Evolutionary conservation across 2,113 vertebrate species (phyloP).

Genomic region (Vulpes vulpes): DNA sequence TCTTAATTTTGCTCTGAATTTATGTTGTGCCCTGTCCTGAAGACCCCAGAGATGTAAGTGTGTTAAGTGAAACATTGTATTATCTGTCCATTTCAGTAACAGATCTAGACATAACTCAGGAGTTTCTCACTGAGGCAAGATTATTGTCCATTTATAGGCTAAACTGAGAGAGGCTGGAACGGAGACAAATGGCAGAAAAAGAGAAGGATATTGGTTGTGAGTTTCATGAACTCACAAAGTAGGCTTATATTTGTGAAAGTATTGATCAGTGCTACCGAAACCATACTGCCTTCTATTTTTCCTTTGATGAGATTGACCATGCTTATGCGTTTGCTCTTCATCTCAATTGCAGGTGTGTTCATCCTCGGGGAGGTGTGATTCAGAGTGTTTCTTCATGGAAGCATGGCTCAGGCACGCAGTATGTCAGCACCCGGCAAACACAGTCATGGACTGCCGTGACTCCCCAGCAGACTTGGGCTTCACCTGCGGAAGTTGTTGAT

Average conservation of each 20-base stretch:
- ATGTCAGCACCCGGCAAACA: slow-evolving; percentile 88
- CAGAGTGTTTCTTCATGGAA: slow-evolving; percentile 97
- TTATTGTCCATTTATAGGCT: neutral
- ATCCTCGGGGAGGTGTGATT: slow-evolving; percentile 96
- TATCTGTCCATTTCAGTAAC: neutral
- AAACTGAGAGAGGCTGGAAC: neutral
- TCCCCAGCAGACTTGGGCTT: slow-evolving; percentile 95
- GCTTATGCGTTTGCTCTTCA: neutral
- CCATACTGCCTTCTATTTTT: neutral
- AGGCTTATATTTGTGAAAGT: slow-evolving; percentile 18
- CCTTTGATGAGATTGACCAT: neutral
- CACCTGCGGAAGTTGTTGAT: slow-evolving; percentile 96
- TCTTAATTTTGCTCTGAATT: slow-evolving; percentile 60
- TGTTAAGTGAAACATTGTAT: neutral
- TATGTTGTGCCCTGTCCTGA: neutral
- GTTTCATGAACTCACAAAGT: neutral
- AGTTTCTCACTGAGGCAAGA: neutral
- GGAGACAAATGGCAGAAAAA: neutral
- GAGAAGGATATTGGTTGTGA: neutral
- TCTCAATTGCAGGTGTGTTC: slow-evolving; percentile 89
- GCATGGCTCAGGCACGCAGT: slow-evolving; percentile 88
- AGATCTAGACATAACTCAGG: neutral
- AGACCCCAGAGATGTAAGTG: slow-evolving; percentile 26
- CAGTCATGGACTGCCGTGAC: slow-evolving; percentile 94
- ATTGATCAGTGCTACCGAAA: neutral